Percentiles rank a stretch among this genome's conserved stretches.
These are phyloP conservation scores for Xanthia togata DNA, from an alignment of 2,888 invertebrate species.

Conservation along the genomic window DNA sequence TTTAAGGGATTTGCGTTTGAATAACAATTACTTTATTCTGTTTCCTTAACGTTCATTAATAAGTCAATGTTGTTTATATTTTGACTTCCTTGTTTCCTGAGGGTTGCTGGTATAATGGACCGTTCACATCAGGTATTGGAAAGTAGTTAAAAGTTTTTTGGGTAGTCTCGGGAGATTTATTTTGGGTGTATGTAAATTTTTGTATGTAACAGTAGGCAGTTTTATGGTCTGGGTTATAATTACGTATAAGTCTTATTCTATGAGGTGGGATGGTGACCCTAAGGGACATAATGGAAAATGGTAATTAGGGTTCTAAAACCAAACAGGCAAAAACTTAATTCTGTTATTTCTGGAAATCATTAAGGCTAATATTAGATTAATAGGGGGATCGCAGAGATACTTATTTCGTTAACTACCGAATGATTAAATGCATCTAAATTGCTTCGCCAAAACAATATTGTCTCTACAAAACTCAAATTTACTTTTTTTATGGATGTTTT, in stretches of 20 bases:
- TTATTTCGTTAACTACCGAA: background rate
- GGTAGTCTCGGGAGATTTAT: background rate
- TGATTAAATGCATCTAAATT: background rate
- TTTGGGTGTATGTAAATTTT: slow-evolving; percentile 22
- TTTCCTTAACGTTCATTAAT: slow-evolving; percentile 66
- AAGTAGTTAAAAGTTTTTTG: slow-evolving; percentile 10
- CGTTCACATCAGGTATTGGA: slow-evolving; percentile 14
- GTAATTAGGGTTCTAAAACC: background rate
- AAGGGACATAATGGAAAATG: background rate
- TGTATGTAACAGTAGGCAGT: background rate
- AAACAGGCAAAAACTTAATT: background rate
- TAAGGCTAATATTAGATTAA: background rate
- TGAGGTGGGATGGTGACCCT: background rate
- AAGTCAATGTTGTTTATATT: slow-evolving; percentile 72
- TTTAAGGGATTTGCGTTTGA: slow-evolving; percentile 77
- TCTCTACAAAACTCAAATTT: background rate
- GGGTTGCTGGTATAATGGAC: background rate
- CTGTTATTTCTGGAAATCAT: background rate
- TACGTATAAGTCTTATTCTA: slow-evolving; percentile 25
- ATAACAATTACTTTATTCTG: slow-evolving; percentile 78
- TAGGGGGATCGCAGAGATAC: background rate
- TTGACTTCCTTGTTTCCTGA: slow-evolving; percentile 49
- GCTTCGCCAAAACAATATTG: background rate
- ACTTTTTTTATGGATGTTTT: too few relatives aligned
- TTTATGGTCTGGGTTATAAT: background rate